Conservation (phyloP, 1,140 invertebrate species). For the Drosophila chauvacae region DNA sequence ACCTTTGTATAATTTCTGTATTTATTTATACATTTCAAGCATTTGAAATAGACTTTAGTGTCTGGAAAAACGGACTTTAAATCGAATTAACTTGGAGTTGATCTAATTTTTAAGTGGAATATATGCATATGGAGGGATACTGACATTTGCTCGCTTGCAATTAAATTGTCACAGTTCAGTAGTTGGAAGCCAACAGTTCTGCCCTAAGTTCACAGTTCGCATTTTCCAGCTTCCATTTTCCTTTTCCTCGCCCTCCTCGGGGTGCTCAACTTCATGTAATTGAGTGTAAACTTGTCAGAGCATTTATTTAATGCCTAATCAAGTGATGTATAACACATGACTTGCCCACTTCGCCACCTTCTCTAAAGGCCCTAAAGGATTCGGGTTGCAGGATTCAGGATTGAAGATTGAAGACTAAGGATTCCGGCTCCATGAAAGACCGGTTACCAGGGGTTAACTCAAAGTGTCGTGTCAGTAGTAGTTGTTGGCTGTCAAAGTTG, state of each 20-base stretch:
- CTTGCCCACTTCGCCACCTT: conserved; percentile 37
- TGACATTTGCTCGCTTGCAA: conserved; percentile 10
- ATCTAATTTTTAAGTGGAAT: neutral
- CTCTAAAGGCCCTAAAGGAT: neutral
- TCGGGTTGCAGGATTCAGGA: neutral
- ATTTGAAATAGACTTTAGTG: neutral
- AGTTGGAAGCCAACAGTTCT: neutral
- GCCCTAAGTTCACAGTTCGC: conserved; percentile 3
- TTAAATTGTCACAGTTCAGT: conserved; percentile 32
- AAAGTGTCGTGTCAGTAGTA: conserved; percentile 39
- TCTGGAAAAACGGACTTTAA: neutral
- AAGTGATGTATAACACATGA: conserved; percentile 59
- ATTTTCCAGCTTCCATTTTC: conserved; percentile 9
- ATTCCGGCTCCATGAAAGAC: neutral
- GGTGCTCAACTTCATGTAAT: conserved; percentile 40
- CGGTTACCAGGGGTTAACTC: conserved; percentile 6
- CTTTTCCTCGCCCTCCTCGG: neutral
- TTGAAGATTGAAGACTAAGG: neutral
- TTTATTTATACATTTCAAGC: neutral
- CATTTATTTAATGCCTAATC: conserved; percentile 67
- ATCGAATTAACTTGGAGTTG: neutral
- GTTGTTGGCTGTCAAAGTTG: conserved; percentile 37
- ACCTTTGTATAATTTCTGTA: too few species aligned
- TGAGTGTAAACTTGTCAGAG: conserved; percentile 51
- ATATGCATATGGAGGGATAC: neutral